Evolutionary conservation across 2,797 vertebrate species (phyloP).

Genomic region (Fratercula arctica): DNA sequence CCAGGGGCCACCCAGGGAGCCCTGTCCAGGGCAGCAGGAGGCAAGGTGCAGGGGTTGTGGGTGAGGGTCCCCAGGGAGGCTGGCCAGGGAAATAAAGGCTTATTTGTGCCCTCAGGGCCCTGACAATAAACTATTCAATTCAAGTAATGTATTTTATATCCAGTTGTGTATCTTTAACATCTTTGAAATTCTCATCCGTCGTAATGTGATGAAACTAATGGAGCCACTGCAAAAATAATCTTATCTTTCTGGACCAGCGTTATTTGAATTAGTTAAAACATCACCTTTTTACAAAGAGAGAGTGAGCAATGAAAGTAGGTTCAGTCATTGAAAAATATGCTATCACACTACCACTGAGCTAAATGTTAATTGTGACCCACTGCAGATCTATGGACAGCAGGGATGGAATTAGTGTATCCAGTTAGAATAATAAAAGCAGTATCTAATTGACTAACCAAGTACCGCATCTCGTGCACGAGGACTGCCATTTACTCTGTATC

Average conservation of each 20-base stretch:
- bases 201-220: not conserved
- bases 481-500: not conserved
- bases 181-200: not conserved
- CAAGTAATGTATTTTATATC: not conserved
- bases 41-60: not conserved
- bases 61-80: not conserved
- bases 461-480: fast-evolving
- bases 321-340: not conserved
- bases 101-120: not conserved
- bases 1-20: not conserved
- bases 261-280: not conserved
- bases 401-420: not conserved
- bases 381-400: not conserved
- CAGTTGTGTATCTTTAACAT: not conserved
- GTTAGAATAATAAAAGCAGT: not conserved
- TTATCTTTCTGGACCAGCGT: not conserved
- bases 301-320: not conserved
- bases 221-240: not conserved
- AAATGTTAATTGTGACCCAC: not conserved
- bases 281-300: not conserved
- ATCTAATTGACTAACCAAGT: not conserved
- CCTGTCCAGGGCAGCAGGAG: not conserved
- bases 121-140: not conserved
- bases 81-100: not conserved
- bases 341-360: not conserved